Percentiles rank a stretch among this genome's conserved stretches.
Conservation (phyloP, 2,113 vertebrate species). For the Barbus barbus region DNA sequence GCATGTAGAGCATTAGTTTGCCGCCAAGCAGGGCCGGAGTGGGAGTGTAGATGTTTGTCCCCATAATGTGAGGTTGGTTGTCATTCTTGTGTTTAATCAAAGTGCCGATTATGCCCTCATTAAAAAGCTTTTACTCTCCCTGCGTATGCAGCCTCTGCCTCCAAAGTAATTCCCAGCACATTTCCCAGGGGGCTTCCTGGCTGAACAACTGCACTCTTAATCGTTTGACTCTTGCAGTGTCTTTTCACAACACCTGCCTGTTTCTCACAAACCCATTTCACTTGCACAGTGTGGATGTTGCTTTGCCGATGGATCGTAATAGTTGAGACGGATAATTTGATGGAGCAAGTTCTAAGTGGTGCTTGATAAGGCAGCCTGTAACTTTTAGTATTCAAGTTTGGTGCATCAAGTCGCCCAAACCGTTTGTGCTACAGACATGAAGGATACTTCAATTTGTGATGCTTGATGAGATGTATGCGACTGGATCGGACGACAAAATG, state of each 20-base stretch:
- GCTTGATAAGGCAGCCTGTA: neutral
- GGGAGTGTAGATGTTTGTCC: constrained; percentile 50
- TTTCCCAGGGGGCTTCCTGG: constrained; percentile 72
- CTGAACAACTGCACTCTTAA: constrained; percentile 72
- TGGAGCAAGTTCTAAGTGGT: neutral
- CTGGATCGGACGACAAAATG: neutral
- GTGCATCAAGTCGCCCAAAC: neutral
- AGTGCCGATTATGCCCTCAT: constrained; percentile 66
- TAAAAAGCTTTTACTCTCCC: constrained; percentile 65
- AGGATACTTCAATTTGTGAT: neutral
- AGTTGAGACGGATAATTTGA: neutral
- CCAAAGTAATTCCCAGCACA: constrained; percentile 74
- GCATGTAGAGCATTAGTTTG: constrained; percentile 26
- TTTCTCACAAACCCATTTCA: constrained; percentile 59
- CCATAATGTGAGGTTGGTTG: constrained; percentile 56
- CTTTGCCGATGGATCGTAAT: constrained; percentile 61
- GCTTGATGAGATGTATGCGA: neutral
- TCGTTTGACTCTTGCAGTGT: constrained; percentile 72
- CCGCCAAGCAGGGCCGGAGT: neutral
- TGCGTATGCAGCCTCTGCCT: constrained; percentile 67
- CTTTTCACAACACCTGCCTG: constrained; percentile 69
- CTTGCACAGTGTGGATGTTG: constrained; percentile 51
- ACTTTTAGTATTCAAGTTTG: neutral
- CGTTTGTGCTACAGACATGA: neutral
- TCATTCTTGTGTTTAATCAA: constrained; percentile 64